Percentiles rank a stretch among this genome's conserved stretches.
phyloP scores from a whole-genome alignment of 2,113 vertebrate species.

The Petaurus breviceps region DNA sequence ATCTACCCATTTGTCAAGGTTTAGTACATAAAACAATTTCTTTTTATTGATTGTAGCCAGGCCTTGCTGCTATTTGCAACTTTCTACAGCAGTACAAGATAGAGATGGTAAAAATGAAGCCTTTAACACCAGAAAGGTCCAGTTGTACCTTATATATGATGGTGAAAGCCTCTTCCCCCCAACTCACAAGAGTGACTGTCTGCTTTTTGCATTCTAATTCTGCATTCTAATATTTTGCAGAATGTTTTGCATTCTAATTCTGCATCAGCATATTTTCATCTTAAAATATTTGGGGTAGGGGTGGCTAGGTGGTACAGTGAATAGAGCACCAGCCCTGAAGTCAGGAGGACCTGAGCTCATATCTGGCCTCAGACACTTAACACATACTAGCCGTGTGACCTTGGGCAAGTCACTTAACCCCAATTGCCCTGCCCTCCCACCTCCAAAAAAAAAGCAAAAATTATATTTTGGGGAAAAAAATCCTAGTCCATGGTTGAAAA shows the following conservation, averaged over 20 bases:
- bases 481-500: background rate
- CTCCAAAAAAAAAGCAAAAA: too few species aligned
- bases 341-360: too few species aligned
- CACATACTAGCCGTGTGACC: too few species aligned
- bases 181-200: background rate
- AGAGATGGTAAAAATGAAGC: rapidly evolving
- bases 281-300: background rate
- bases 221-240: too few species aligned
- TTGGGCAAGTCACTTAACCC: too few species aligned
- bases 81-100: background rate
- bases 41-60: constrained; percentile 20
- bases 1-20: constrained; percentile 92
- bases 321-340: too few species aligned
- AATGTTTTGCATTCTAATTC: background rate
- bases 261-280: background rate
- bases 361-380: too few species aligned
- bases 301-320: too few species aligned
- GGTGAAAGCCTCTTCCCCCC: background rate
- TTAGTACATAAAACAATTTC: constrained; percentile 59
- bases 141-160: rapidly evolving
- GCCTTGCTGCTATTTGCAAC: rapidly evolving
- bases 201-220: background rate
- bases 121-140: rapidly evolving
- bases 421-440: too few species aligned
- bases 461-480: background rate